Evolutionary conservation across 2,797 vertebrate species (phyloP), one percentile per base, ranked within the genome.

Genomic region (Parauchenoglanis punctatus): DNA sequence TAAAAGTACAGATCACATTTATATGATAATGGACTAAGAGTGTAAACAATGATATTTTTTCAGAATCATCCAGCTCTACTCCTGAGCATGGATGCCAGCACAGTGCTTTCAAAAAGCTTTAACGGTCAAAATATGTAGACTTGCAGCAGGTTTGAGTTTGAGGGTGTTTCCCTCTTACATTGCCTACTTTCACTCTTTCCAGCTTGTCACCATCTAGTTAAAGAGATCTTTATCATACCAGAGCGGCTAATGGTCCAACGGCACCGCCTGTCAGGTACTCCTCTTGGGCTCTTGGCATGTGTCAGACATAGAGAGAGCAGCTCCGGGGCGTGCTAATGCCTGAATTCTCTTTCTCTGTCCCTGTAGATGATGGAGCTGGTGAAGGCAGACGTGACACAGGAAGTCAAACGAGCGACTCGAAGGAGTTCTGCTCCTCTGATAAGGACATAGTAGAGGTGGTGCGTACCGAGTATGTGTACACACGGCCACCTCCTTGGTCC

Each of bases 371-470:
- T 81, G 96, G 97, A 77, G 93, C 95, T 0, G 31, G 70, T 12
- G 98, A 99, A 77, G 94, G 96, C 87, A 96, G 96, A 91, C 97
- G 95, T 46, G 97, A 98, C 88, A 93, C 93, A 0, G 93, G 95
- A 54, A 67, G 61, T 31, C 96, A 96, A 82, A 96, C 95, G 13
- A 92, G 96, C 7, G 98, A 99, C 94, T 98, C 97, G 89, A 97
- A 97, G 94, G 98, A 99, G 93, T 99, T 97, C 93, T 99, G 98
- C 94, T 95, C 97, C 92, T 98, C 97, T 0, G 98, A 98, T 92
- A 97, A 97, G 88, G 98, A 98, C 95, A 99, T 99, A 72, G 98
- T 99, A 94, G 98, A 99, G 94, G 98, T 99, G 94, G 97, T 99
- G 93, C 97, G 98, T 95, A 99, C 98, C 49, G 98, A 99, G 91